These are phyloP conservation scores for Drosophila atripex DNA, from an alignment of 2,888 invertebrate genomes.

Conservation along the genomic window DNA sequence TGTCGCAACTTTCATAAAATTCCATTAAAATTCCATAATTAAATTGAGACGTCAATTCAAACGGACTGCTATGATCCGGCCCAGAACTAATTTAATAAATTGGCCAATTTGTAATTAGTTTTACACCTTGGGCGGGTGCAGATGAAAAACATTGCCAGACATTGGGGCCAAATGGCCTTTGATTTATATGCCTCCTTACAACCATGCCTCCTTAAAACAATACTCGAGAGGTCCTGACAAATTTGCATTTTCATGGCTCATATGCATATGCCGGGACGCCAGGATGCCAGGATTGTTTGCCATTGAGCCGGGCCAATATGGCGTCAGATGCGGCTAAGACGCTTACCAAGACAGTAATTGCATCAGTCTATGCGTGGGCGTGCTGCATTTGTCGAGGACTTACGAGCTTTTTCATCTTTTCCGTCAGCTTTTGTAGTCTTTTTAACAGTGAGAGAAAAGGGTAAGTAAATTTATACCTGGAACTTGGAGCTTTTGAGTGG, in stretches of 20 bases:
- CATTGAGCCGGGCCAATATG: slow-evolving; percentile 51
- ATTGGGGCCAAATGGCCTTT: slow-evolving; percentile 18
- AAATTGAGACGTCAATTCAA: slow-evolving; percentile 29
- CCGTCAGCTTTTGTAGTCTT: not conserved
- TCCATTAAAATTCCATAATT: slow-evolving; percentile 19
- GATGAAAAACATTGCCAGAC: slow-evolving; percentile 11
- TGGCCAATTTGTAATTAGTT: slow-evolving; percentile 36
- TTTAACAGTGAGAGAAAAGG: not conserved
- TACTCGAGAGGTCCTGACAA: slow-evolving; percentile 3
- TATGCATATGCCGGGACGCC: slow-evolving; percentile 47
- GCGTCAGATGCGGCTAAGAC: slow-evolving; percentile 52
- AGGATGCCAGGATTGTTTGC: slow-evolving; percentile 44
- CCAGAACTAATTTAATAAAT: slow-evolving; percentile 27
- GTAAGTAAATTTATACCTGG: not conserved
- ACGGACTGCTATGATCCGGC: not conserved
- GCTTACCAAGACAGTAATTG: slow-evolving; percentile 61
- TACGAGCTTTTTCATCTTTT: slow-evolving; percentile 22
- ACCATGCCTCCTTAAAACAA: not conserved
- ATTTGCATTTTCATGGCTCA: slow-evolving; percentile 29
- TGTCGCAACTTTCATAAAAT: slow-evolving; percentile 6
- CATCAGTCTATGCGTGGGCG: slow-evolving; percentile 28
- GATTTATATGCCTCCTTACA: slow-evolving; percentile 6
- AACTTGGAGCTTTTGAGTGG: not conserved
- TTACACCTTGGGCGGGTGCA: slow-evolving; percentile 17
- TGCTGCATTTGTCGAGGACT: slow-evolving; percentile 34